Percentiles rank a stretch among this genome's conserved stretches.
phyloP scores from a whole-genome alignment of 2,888 invertebrate species.

The Drosophila quinaria region DNA sequence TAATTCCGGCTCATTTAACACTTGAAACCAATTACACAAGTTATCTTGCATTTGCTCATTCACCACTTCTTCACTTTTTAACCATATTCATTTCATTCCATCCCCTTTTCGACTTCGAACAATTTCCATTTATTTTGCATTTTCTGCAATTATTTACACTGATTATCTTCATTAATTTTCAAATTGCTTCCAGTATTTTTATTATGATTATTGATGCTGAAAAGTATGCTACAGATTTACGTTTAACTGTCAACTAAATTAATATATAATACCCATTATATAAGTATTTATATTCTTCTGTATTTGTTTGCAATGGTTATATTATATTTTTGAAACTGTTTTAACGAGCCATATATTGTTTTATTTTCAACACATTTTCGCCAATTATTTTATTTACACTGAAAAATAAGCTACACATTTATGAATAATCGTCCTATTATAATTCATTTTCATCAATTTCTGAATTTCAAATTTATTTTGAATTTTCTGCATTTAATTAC shows the following conservation, averaged over 20 bases:
- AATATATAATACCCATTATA: not conserved
- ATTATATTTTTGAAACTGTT: too few relatives aligned
- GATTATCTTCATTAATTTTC: not conserved
- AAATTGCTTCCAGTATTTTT: not conserved
- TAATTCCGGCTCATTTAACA: conserved; percentile 48
- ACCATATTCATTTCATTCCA: conserved; percentile 1
- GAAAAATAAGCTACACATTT: too few relatives aligned
- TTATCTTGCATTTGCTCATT: conserved; percentile 7
- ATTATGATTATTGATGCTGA: not conserved
- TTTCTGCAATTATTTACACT: not conserved
- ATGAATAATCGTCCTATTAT: too few relatives aligned
- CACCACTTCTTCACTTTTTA: not conserved
- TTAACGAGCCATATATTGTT: too few relatives aligned
- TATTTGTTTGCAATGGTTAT: too few relatives aligned
- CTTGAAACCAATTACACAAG: conserved; percentile 34
- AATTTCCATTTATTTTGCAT: not conserved
- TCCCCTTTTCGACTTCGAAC: not conserved
- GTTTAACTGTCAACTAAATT: not conserved
- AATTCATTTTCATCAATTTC: not conserved
- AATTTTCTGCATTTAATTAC: not conserved
- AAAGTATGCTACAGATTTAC: conserved; percentile 6
- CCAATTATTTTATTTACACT: too few relatives aligned
- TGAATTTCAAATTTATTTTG: not conserved
- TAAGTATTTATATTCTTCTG: not conserved
- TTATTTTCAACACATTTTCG: too few relatives aligned